Base-by-base conservation (phyloP, 2,888 invertebrate genomes). In the Hirtodrosophila alboralis region DNA sequence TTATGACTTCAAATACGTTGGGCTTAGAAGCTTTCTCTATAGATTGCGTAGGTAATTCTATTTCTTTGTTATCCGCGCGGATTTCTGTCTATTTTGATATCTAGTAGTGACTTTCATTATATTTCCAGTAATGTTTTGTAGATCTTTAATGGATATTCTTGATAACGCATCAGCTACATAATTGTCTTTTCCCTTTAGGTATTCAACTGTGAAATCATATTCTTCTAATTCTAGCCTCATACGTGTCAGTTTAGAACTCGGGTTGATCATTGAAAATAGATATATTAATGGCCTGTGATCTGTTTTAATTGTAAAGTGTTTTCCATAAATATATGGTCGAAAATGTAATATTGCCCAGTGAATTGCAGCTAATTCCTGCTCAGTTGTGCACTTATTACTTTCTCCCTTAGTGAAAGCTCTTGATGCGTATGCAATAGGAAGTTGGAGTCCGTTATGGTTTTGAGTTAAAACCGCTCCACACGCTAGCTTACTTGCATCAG, bases 61-160 rank as follows among this genome's bases (percentile, higher is more conserved):
- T 34, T 45, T 45, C 8, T 8, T 45, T 8, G 3, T 36, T 14
- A 8, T 13, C 47, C 13, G 27, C 36, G 10, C 27, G 6, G 31
- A 13, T 36, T 45, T 45, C 7, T 45, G 33, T 14, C 45, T 45
- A 45, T 3, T 34, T 45, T 47, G 36, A 5, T 16, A 9, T 47
- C 28, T 45, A n/a, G 10, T 36, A 36, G 18, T 21, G 18, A 21
- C 18, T 21, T 21, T 21, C 18, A 21, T 8, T 36, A 47, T 47
- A 28, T 18, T 10, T 36, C 47, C 47, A 5, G 36, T 28, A n/a
- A n/a, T n/a, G n/a, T n/a, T n/a, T n/a, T n/a, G n/a, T n/a, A n/a
- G n/a, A n/a, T n/a, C n/a, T n/a, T n/a, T n/a, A n/a, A n/a, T n/a
- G n/a, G n/a, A n/a, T n/a, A n/a, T n/a, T n/a, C n/a, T n/a, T n/a